Base-by-base conservation (phyloP, 2,113 vertebrate genomes). In the Felis catus region DNA sequence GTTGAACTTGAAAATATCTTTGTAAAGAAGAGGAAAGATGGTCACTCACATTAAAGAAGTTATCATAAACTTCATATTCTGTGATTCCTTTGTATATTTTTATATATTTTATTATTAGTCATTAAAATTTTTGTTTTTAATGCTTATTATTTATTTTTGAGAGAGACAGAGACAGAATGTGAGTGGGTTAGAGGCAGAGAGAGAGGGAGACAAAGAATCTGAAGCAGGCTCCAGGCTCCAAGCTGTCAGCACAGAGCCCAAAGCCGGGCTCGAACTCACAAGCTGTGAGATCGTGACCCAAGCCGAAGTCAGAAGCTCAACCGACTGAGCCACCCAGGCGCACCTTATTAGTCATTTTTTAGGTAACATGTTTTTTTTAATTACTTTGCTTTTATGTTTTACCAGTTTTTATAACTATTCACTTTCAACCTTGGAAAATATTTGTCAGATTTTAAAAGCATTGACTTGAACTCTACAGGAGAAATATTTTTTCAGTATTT, bases 401-500 rank as follows among this genome's bases (percentile, higher is more conserved):
- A 36, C 15, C 9, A 53, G 19, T 36, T 53, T 93, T 95, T 41
- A 51, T 81, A 94, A 33, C 1, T 71, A 55, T 2, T 68, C 0
- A 6, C n/a, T 80, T 68, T 82, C 19, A 86, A n/a, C 1, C 5
- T 71, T 74, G 7, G 25, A 68, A 90, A 90, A 55, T 36, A 39
- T 78, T 70, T 93, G 36, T 78, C 14, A 31, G 3, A 53, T 73
- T 86, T 89, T 29, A 82, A 86, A 92, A 66, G 5, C 33, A 68
- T 15, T 83, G 11, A 70, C 3, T 48, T 61, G 19, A 96, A 84
- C 5, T 25, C 48, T 89, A 63, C 5, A 45, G 27, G 13, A 55
- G 7, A 7, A n/a, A 91, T 89, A 89, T 91, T 93, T 91, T 92
- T 91, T 14, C 70, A 74, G n/a, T 10, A 85, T 78, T 87, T 66